These are phyloP conservation scores for Drosophila atripex DNA, from an alignment of 2,888 invertebrate genomes.

Conservation along the genomic window DNA sequence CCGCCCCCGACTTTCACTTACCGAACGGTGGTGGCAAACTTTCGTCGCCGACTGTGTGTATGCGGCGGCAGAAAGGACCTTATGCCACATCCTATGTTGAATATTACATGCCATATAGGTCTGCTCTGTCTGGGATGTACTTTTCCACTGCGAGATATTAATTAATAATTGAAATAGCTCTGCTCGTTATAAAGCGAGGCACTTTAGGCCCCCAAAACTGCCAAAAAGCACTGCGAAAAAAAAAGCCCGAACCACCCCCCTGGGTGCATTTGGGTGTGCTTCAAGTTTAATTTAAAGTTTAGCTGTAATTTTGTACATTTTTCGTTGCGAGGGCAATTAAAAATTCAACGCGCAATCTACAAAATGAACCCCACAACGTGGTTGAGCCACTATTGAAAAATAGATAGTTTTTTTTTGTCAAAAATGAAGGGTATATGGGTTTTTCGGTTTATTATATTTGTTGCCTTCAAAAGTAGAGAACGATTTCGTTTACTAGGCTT, in stretches of 20 bases:
- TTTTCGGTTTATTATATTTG: not conserved
- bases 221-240: constrained; percentile 5
- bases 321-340: constrained; percentile 63
- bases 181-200: constrained; percentile 40
- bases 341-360: constrained; percentile 67
- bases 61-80: constrained; percentile 2
- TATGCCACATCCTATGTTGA: not conserved
- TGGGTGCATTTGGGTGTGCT: constrained; percentile 27
- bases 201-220: constrained; percentile 37
- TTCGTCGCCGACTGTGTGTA: constrained; percentile 53
- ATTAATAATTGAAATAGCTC: constrained; percentile 72
- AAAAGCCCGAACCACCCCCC: constrained; percentile 1
- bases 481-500: too few relatives aligned
- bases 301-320: constrained; percentile 67
- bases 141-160: constrained; percentile 64
- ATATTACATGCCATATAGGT: too few relatives aligned
- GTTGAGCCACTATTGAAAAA: not conserved
- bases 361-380: constrained; percentile 51
- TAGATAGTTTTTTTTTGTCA: not conserved
- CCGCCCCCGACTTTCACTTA: constrained; percentile 63
- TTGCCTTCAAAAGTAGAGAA: too few relatives aligned
- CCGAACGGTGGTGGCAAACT: constrained; percentile 66
- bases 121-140: constrained; percentile 12
- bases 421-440: too few relatives aligned
- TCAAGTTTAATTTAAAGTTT: constrained; percentile 67